A percentile compares a stretch with the other conserved stretches of the same genome.
These are phyloP conservation scores for Drosophila suboccidentalis DNA, from an alignment of 2,888 invertebrate genomes.

Conservation along the genomic window DNA sequence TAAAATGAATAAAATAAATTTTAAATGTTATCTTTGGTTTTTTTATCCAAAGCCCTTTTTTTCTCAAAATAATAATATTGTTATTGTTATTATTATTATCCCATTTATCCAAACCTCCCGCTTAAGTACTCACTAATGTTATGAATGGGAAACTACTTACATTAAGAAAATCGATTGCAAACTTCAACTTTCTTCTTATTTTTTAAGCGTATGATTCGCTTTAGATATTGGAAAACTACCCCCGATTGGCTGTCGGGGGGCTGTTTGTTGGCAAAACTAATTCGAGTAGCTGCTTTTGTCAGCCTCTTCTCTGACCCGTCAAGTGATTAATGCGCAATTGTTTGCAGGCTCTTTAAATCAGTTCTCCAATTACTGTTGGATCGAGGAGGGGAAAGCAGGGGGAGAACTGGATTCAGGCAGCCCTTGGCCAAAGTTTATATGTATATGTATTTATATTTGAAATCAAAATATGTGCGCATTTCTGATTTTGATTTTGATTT, in stretches of 20 bases:
- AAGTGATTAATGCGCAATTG: constrained; percentile 74
- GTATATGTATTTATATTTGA: constrained; percentile 45
- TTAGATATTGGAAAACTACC: background rate
- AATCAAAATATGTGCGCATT: constrained; percentile 45
- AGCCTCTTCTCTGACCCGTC: constrained; percentile 25
- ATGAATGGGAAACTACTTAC: constrained; percentile 2
- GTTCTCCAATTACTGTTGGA: constrained; percentile 60
- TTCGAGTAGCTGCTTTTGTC: constrained; percentile 37
- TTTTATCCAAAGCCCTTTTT: no score
- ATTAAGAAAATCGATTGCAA: constrained; percentile 1
- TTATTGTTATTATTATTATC: no score
- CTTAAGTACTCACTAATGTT: constrained; percentile 1
- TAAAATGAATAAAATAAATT: no score
- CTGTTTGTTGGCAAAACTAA: background rate
- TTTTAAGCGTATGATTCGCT: background rate
- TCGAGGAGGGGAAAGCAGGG: background rate
- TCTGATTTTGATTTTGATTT: constrained; percentile 37
- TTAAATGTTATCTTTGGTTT: no score
- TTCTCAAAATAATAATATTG: no score
- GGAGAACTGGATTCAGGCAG: constrained; percentile 4
- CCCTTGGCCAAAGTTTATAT: constrained; percentile 14
- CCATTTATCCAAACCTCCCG: background rate
- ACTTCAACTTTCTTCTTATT: background rate
- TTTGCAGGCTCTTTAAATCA: constrained; percentile 66
- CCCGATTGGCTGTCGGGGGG: background rate